Evolutionary conservation across 1,140 invertebrate genomes (phyloP).

Genomic region (Drosophila rufa): DNA sequence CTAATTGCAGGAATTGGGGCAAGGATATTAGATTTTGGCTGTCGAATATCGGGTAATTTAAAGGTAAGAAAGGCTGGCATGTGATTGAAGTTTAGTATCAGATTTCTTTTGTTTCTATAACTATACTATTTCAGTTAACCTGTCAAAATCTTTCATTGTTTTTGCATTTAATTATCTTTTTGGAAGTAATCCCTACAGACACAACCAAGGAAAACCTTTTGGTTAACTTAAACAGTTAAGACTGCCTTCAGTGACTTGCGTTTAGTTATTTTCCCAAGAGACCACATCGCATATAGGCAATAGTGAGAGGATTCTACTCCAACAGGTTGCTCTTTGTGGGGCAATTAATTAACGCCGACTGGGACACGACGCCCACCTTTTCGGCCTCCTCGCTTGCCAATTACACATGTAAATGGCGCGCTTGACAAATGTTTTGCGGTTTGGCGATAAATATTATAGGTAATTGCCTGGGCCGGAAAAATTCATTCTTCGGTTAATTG

Average conservation of each 20-base stretch:
- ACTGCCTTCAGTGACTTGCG: background rate
- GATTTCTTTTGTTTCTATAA: too few species aligned
- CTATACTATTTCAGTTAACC: too few species aligned
- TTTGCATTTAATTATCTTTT: too few species aligned
- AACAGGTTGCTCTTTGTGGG: conserved; percentile 41
- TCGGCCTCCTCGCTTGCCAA: conserved; percentile 9
- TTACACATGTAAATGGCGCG: conserved; percentile 55
- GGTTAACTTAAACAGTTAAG: background rate
- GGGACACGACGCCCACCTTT: conserved; percentile 33
- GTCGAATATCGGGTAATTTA: background rate
- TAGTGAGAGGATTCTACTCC: conserved; percentile 3
- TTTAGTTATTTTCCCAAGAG: background rate
- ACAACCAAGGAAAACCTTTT: too few species aligned
- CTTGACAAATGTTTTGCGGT: conserved; percentile 71
- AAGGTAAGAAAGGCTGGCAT: background rate
- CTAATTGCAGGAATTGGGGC: conserved; percentile 6
- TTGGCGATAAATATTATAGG: conserved; percentile 66
- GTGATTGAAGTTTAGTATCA: too few species aligned
- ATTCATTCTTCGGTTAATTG: conserved; percentile 61
- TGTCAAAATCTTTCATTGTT: too few species aligned
- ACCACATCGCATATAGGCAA: conserved; percentile 30
- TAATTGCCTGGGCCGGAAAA: conserved; percentile 59
- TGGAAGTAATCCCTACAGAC: too few species aligned
- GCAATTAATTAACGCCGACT: conserved; percentile 68
- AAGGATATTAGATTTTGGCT: background rate